phyloP scores from a whole-genome alignment of 2,113 vertebrate species.

The Smithornis capensis region DNA sequence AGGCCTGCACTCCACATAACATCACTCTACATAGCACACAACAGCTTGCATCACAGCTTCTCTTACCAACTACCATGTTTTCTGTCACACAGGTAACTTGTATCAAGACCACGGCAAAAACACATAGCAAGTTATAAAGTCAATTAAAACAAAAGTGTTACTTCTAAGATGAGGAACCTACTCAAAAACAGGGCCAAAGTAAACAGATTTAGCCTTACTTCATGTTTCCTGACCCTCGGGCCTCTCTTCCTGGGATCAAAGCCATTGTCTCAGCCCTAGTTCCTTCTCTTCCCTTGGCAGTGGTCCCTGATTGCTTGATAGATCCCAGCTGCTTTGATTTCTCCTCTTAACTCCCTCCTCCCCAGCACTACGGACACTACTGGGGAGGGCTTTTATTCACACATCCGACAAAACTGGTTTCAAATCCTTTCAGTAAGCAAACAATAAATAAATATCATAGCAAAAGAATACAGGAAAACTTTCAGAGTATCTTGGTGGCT shows the following conservation, averaged over 20 bases:
- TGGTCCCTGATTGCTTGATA: constrained; percentile 17
- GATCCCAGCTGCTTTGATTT: constrained; percentile 52
- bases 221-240: constrained; percentile 32
- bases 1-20: rapidly evolving
- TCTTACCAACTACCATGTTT: neutral
- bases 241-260: constrained; percentile 59
- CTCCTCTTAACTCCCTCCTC: constrained; percentile 33
- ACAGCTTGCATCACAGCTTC: neutral
- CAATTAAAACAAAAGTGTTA: neutral
- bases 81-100: neutral
- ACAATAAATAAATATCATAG: neutral
- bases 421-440: neutral
- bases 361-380: neutral
- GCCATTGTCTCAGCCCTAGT: neutral
- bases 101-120: neutral
- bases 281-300: constrained; percentile 38
- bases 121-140: neutral
- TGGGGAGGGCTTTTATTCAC: too few relatives aligned
- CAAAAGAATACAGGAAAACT: neutral
- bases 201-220: constrained; percentile 22
- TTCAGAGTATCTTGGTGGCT: neutral
- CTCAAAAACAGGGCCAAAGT: neutral
- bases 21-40: too few relatives aligned
- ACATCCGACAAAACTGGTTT: neutral
- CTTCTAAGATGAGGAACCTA: neutral